A percentile compares a stretch with the other conserved stretches of the same genome.
These are phyloP conservation scores for Mystacornis crossleyi DNA, from an alignment of 2,113 vertebrate genomes.

Conservation along the genomic window DNA sequence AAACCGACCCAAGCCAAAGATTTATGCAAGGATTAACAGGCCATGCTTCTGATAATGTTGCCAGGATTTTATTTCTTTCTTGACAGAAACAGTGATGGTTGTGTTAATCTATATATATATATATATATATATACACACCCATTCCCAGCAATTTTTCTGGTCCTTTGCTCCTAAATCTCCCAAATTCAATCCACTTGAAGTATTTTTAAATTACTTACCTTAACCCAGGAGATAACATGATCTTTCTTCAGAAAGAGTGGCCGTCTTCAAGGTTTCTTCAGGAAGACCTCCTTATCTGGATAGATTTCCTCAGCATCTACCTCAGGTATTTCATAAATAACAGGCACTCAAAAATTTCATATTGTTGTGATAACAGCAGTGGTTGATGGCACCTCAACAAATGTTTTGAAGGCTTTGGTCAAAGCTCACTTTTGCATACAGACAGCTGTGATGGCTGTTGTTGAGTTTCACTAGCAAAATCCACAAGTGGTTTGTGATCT, in stretches of 20 bases:
- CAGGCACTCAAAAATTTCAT: not conserved
- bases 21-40: not conserved
- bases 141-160: not conserved
- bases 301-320: not conserved
- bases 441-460: not conserved
- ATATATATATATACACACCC: too few relatives aligned
- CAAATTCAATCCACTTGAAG: not conserved
- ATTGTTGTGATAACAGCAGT: not conserved
- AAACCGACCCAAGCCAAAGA: not conserved
- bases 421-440: not conserved
- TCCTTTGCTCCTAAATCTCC: not conserved
- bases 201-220: not conserved
- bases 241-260: not conserved
- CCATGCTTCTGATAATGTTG: not conserved
- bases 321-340: not conserved
- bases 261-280: not conserved
- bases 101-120: not conserved
- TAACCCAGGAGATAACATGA: not conserved
- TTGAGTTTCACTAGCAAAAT: not conserved
- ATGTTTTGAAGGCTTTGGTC: not conserved
- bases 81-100: not conserved
- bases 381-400: not conserved
- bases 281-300: not conserved
- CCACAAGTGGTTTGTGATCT: conserved; percentile 13
- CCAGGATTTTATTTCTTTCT: not conserved